Evolutionary conservation across 2,888 invertebrate genomes (phyloP).

Genomic region (Ganaspis brasiliensis): DNA sequence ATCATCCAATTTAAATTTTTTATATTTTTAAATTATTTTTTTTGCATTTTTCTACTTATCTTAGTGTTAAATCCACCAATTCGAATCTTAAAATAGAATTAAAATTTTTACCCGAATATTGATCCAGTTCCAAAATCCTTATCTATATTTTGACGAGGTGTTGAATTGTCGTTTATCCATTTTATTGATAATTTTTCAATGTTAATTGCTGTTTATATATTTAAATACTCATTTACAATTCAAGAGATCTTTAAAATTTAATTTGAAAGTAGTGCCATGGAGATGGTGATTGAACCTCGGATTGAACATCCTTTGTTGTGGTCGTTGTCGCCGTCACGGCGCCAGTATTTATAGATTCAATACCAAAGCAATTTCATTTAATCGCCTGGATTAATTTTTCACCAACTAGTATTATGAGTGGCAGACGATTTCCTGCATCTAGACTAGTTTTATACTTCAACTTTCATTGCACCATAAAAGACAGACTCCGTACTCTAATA

Average conservation of each 20-base stretch:
- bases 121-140: too few relatives aligned
- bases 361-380: conserved; percentile 20
- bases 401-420: conserved; percentile 7
- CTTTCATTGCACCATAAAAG: conserved; percentile 14
- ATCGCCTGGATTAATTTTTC: conserved; percentile 12
- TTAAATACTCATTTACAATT: too few relatives aligned
- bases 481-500: background rate
- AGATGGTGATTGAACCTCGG: background rate
- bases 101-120: too few relatives aligned
- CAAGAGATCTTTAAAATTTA: background rate
- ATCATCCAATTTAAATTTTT: too few relatives aligned
- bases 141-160: too few relatives aligned
- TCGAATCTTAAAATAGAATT: too few relatives aligned
- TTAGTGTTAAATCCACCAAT: too few relatives aligned
- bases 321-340: background rate
- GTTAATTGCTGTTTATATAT: too few relatives aligned
- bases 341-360: conserved; percentile 5
- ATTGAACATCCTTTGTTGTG: background rate
- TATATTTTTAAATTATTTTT: too few relatives aligned
- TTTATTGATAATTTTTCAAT: too few relatives aligned
- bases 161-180: too few relatives aligned
- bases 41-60: too few relatives aligned
- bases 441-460: conserved; percentile 15
- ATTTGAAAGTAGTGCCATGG: background rate
- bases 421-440: conserved; percentile 15